Evolutionary conservation across 1,140 invertebrate species (phyloP).

Genomic region (Megathymus violae): DNA sequence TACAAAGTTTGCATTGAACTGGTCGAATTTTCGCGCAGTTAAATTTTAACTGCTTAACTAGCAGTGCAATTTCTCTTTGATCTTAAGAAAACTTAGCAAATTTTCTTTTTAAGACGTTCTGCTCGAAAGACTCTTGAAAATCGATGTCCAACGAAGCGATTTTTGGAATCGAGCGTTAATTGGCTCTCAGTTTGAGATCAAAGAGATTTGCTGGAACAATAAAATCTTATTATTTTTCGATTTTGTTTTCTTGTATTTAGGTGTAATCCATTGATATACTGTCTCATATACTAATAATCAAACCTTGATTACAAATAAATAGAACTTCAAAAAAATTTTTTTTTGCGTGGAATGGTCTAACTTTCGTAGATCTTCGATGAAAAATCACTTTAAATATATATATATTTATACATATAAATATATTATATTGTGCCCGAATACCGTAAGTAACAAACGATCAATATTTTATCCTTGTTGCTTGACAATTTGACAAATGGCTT

Average conservation of each 20-base stretch:
- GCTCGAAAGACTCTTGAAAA: slow-evolving; percentile 19
- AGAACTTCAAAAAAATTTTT: no score
- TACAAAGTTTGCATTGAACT: neutral
- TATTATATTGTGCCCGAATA: no score
- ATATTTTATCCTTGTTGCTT: no score
- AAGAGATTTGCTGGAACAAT: slow-evolving; percentile 18
- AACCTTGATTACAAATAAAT: no score
- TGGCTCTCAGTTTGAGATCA: slow-evolving; percentile 26
- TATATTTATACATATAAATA: no score
- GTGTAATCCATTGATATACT: no score
- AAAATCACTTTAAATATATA: no score
- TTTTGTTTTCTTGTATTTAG: neutral
- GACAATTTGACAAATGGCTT: no score
- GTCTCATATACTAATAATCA: no score
- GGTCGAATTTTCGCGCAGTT: slow-evolving; percentile 5
- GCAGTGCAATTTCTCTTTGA: slow-evolving; percentile 11
- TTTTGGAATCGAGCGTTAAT: slow-evolving; percentile 24
- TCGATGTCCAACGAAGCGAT: slow-evolving; percentile 25
- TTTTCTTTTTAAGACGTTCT: slow-evolving; percentile 22
- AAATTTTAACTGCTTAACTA: slow-evolving; percentile 7
- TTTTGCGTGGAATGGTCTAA: no score
- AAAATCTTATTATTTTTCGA: neutral
- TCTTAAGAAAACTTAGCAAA: slow-evolving; percentile 24
- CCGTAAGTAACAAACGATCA: no score
- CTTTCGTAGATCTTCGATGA: no score